These are phyloP conservation scores for Babylonia areolata DNA, from an alignment of 1,140 invertebrate species.

Conservation along the genomic window DNA sequence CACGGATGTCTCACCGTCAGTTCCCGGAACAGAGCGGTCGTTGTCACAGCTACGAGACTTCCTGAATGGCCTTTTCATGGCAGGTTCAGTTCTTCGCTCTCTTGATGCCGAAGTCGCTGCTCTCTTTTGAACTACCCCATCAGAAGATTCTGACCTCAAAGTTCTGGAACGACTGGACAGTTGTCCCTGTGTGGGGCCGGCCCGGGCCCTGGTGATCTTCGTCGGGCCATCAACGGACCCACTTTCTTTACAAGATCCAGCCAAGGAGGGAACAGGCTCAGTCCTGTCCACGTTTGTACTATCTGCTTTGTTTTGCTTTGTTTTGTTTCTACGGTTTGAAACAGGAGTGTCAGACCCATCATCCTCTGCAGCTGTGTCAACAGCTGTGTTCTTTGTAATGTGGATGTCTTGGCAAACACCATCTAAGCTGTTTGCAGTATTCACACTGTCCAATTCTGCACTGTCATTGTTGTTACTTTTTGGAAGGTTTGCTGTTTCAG, in stretches of 20 bases:
- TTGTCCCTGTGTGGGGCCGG: neutral
- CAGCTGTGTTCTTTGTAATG: neutral
- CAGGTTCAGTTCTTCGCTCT: neutral
- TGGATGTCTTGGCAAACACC: neutral
- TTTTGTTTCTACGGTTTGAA: neutral
- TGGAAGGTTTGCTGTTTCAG: no score
- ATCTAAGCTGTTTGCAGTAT: neutral
- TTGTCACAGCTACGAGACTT: constrained; percentile 17
- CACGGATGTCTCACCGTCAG: neutral
- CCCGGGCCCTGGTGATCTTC: neutral
- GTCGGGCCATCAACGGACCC: neutral
- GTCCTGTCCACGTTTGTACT: neutral
- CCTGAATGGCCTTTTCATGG: neutral
- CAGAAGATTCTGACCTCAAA: neutral
- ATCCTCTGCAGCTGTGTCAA: neutral
- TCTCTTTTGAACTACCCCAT: neutral
- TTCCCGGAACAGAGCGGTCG: neutral
- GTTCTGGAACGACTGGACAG: neutral
- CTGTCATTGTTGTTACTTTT: no score
- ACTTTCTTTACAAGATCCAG: neutral
- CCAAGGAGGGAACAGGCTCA: neutral
- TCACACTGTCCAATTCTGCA: no score
- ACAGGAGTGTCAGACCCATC: neutral
- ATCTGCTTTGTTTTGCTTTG: neutral
- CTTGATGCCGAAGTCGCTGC: neutral